Evolutionary conservation across 2,888 invertebrate genomes (phyloP).

Genomic region (Halictus quadricinctus): DNA sequence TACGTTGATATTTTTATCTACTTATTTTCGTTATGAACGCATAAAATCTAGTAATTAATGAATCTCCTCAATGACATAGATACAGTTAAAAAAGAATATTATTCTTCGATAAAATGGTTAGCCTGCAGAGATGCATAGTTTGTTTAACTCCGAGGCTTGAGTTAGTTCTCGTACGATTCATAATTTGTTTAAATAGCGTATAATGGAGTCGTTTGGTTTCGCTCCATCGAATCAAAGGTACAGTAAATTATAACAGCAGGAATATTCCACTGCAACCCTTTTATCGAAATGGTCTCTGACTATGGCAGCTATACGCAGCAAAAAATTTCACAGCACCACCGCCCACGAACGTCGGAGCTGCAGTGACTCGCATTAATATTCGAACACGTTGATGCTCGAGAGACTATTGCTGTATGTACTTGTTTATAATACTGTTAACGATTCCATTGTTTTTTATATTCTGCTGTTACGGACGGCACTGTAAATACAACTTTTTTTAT

Average conservation of each 20-base stretch:
- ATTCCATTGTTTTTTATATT: not conserved
- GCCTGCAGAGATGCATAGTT: not conserved
- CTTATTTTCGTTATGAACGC: too few species aligned
- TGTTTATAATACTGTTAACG: not conserved
- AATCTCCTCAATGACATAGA: too few species aligned
- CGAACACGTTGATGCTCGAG: not conserved
- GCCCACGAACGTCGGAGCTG: conserved; percentile 1
- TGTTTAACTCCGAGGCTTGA: not conserved
- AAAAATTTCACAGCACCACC: not conserved
- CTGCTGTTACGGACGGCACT: not conserved
- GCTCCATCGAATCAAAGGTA: not conserved
- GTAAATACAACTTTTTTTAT: not conserved
- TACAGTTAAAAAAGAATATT: too few species aligned
- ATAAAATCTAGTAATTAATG: too few species aligned
- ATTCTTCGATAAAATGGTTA: not conserved
- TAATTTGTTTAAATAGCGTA: not conserved
- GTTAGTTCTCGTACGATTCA: not conserved
- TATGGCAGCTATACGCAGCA: not conserved
- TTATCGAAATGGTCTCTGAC: conserved; percentile 1
- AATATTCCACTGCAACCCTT: not conserved
- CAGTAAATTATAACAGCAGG: not conserved
- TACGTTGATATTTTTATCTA: too few species aligned
- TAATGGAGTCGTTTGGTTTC: not conserved
- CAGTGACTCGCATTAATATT: not conserved
- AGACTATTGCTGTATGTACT: not conserved